These are phyloP conservation scores for Amphipoea oculea DNA, from an alignment of 2,888 invertebrate species.

Conservation along the genomic window DNA sequence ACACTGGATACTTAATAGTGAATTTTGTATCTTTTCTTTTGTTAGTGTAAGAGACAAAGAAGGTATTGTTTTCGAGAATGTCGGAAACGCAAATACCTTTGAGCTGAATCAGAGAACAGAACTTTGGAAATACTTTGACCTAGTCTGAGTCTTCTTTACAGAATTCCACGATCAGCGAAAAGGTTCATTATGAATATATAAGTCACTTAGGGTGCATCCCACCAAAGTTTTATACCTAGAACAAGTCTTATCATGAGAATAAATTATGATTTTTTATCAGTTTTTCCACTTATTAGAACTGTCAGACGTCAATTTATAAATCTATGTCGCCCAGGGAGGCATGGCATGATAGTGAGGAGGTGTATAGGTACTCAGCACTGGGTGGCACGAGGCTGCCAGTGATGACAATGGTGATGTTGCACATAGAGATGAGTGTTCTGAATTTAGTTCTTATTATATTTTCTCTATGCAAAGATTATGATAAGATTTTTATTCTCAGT, in stretches of 20 bases:
- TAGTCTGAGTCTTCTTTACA: background rate
- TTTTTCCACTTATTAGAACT: no score
- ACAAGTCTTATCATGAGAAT: no score
- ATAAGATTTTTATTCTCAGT: background rate
- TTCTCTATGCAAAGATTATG: background rate
- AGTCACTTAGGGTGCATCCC: background rate
- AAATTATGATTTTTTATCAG: no score
- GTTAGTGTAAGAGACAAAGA: constrained; percentile 22
- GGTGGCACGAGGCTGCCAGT: background rate
- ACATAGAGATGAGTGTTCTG: background rate
- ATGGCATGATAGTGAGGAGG: background rate
- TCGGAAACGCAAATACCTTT: background rate
- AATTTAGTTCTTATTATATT: background rate
- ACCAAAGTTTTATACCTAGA: no score
- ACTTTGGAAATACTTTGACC: constrained; percentile 5
- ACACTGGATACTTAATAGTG: constrained; percentile 33
- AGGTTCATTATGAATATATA: background rate
- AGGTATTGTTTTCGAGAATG: constrained; percentile 10
- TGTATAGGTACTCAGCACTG: background rate
- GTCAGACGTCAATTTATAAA: no score
- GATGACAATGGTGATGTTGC: background rate
- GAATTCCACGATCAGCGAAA: constrained; percentile 10
- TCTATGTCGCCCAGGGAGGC: background rate
- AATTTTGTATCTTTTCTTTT: constrained; percentile 29
- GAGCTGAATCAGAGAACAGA: background rate